Evolutionary conservation across 2,113 vertebrate species (phyloP).

Genomic region (Tyto alba): DNA sequence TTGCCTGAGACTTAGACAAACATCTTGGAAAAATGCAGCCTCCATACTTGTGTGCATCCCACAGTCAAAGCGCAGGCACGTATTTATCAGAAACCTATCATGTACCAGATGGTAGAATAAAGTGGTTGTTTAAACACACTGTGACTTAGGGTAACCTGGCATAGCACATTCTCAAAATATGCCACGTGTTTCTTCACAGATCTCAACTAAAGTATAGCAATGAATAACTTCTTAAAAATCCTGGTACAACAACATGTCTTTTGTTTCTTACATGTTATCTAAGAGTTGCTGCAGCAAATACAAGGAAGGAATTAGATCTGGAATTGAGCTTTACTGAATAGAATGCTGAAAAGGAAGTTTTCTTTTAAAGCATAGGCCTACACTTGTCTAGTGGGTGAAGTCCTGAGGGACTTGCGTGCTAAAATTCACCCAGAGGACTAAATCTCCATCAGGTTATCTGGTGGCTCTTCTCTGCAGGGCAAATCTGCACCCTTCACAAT

Average conservation of each 20-base stretch:
- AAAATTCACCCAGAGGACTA: neutral
- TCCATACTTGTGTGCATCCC: conserved; percentile 20
- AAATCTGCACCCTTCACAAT: neutral
- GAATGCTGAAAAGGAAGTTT: neutral
- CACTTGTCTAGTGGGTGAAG: neutral
- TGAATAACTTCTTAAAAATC: conserved; percentile 53
- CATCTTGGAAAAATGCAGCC: conserved; percentile 30
- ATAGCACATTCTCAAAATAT: conserved; percentile 67
- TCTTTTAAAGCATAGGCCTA: neutral
- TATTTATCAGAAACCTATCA: conserved; percentile 64
- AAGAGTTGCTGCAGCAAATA: conserved; percentile 8
- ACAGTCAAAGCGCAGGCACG: conserved; percentile 28
- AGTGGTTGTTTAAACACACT: conserved; percentile 65
- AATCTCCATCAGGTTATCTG: neutral
- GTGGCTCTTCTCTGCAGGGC: neutral
- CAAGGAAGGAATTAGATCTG: neutral
- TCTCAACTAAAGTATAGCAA: conserved; percentile 47
- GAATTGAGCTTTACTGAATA: neutral
- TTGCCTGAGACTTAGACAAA: conserved; percentile 30
- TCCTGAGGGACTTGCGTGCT: neutral
- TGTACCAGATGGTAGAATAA: conserved; percentile 63
- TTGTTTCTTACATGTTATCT: conserved; percentile 32
- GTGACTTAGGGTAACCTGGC: conserved; percentile 59
- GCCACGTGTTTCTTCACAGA: conserved; percentile 52
- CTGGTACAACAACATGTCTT: conserved; percentile 8